Base-by-base conservation (phyloP, 2,113 vertebrate species). In the Cygnus buccinator region DNA sequence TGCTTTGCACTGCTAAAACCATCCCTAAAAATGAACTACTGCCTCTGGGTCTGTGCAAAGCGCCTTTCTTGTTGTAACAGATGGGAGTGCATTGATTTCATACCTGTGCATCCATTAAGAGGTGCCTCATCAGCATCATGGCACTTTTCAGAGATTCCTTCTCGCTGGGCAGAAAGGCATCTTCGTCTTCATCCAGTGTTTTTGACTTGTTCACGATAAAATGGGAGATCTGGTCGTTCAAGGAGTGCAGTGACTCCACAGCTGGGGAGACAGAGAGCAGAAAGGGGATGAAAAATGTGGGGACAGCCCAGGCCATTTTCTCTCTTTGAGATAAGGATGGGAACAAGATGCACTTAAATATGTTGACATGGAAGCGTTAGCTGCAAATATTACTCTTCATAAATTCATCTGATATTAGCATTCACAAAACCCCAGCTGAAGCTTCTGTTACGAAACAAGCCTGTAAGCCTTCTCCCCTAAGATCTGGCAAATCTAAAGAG, bases 51-150 rank as follows among this genome's bases (percentile, higher is more conserved):
- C 26, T 8, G 1, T 13, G 19, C 33, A 18, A 28, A 11, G 21
- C 13, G 28, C 11, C 71, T n/a, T 73, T 26, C 2, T 2, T 33
- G 23, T 12, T 12, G 6, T 4, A 25, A 14, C 17, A 13, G 78
- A 58, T 8, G 9, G 23, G 15, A 55, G 13, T 5, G 22, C 8
- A 43, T 23, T 14, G 50, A 44, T 84, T 83, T 83, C 68, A 39
- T 98, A 99, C 99, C 99, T 99, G 99, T 44, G 99, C 99, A 61
- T 99, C 99, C 97, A 98, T 98, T 2, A 99, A 97, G 70, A 99
- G 99, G 87, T 99, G 99, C 72, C 98, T 98, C 99, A 99, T 99
- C 94, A 99, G 58, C 20, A 97, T 97, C 99, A 99, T 99, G 91
- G 99, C 98, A 75, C 98, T 98, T 95, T 98, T 99, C 94, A 99